Conservation (phyloP, 2,797 vertebrate species). For the Pipistrellus pygmaeus region DNA sequence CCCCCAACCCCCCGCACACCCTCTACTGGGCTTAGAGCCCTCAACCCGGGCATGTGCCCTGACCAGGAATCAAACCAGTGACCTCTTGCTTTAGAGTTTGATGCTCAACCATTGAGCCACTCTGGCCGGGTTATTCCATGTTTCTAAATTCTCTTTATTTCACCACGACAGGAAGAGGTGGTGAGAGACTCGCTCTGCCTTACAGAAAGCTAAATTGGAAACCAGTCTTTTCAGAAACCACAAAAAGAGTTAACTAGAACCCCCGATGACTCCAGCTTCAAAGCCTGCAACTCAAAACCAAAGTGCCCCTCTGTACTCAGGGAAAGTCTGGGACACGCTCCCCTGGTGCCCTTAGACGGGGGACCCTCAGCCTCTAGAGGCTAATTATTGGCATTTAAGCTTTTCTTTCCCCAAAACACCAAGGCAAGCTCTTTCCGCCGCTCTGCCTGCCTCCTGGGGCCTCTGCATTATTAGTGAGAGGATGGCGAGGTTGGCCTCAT, state of each 20-base stretch:
- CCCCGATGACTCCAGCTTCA: not conserved
- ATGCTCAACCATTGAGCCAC: no score
- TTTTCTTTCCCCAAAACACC: not conserved
- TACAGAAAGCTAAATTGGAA: slow-evolving; percentile 40
- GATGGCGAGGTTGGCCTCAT: slow-evolving; percentile 15
- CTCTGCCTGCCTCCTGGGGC: slow-evolving; percentile 6
- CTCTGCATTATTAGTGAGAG: slow-evolving; percentile 54
- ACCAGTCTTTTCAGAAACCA: slow-evolving; percentile 32
- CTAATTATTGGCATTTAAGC: slow-evolving; percentile 56
- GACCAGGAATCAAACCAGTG: no score
- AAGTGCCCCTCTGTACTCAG: not conserved
- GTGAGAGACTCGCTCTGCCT: not conserved
- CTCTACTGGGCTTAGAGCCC: no score
- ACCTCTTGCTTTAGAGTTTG: no score
- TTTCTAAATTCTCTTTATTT: slow-evolving; percentile 28
- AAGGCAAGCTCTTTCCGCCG: not conserved
- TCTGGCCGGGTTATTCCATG: not conserved
- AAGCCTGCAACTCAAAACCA: not conserved
- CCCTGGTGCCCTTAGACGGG: not conserved
- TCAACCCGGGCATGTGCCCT: no score
- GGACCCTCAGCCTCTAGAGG: not conserved
- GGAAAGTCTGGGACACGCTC: not conserved
- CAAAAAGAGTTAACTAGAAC: slow-evolving; percentile 11
- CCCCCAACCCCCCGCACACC: no score
- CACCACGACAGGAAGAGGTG: not conserved